Base-by-base conservation (phyloP, 1,140 invertebrate genomes). In the Meloidogyne exigua region DNA sequence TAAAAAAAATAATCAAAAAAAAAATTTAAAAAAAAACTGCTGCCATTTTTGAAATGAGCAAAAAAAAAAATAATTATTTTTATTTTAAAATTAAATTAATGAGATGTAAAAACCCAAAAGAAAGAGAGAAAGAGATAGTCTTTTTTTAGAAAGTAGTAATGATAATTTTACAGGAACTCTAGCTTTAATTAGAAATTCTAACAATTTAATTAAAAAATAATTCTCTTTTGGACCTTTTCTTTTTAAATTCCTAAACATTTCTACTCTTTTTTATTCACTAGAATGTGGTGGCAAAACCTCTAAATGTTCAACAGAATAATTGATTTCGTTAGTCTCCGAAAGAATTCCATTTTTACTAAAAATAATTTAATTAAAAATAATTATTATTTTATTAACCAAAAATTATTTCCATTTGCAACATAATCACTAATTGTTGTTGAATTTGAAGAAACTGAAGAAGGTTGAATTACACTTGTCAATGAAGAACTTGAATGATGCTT, bases 401-500 rank as follows among this genome's bases (percentile, higher is more conserved):
- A 73, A 36, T 65, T 65, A 32, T 64, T 64, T 7, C 71, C 71
- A 21, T 64, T 73, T 9, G 62, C 21, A 11, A 26, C 36, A 36
- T 62, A 73, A 32, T 73, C 71, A 62, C 49, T 73, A 65, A 62
- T 73, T 18, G 71, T 73, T 21, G 71, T 73, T 9, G 25, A 73
- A 28, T 62, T 73, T 23, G 71, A 73, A 21, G 71, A 73, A 28
- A 42, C 42, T 32, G 71, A 73, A 62, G 71, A 73, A 23, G 71
- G 71, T 23, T 64, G 57, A 32, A 73, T 39, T 23, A 62, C 71
- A 28, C 57, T 64, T n/a, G 71, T 73, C 28, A 73, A 65, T 11
- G 71, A 73, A 23, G 71, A 73, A 62, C 57, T 57, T 28, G 71
- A 73, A 21, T 73, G 62, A 65, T 73, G 71, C 28, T 73, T 73